Evolutionary conservation across 2,113 vertebrate species (phyloP).

Genomic region (Crotalus tigris): DNA sequence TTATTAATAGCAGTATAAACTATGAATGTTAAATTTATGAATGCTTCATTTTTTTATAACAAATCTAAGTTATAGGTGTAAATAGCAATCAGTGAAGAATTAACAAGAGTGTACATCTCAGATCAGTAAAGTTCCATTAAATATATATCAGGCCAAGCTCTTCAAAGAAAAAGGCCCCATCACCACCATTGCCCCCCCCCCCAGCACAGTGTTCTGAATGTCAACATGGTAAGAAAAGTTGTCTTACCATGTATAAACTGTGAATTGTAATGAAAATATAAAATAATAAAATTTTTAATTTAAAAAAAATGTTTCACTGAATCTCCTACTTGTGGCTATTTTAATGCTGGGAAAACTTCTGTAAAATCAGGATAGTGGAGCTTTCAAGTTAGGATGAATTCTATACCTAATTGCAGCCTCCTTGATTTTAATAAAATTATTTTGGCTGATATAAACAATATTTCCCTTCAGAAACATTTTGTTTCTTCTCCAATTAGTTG

Average conservation of each 20-base stretch:
- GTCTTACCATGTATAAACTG: conserved; percentile 72
- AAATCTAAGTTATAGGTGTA: conserved; percentile 74
- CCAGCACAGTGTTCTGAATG: conserved; percentile 71
- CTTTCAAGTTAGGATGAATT: conserved; percentile 10
- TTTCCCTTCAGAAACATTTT: conserved; percentile 3
- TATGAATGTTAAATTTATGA: conserved; percentile 70
- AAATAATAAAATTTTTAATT: conserved; percentile 81
- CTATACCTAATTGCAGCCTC: conserved; percentile 30
- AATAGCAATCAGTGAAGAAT: conserved; percentile 71
- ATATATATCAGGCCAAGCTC: conserved; percentile 66
- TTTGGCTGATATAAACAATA: conserved; percentile 11
- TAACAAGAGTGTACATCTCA: conserved; percentile 74
- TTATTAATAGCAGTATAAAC: conserved; percentile 62
- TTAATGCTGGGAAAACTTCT: conserved; percentile 52
- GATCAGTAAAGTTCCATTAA: conserved; percentile 64
- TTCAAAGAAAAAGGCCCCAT: conserved; percentile 63
- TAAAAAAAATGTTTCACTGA: conserved; percentile 63
- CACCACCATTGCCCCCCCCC: conserved; percentile 58
- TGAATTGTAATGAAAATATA: conserved; percentile 77
- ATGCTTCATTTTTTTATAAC: conserved; percentile 73
- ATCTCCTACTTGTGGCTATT: conserved; percentile 66
- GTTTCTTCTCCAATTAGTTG: conserved; percentile 20
- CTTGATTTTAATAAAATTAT: conserved; percentile 44
- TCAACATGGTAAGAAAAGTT: conserved; percentile 60
- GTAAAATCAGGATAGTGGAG: conserved; percentile 25